phyloP scores from a whole-genome alignment of 2,888 invertebrate genomes.

The Panopea generosa region DNA sequence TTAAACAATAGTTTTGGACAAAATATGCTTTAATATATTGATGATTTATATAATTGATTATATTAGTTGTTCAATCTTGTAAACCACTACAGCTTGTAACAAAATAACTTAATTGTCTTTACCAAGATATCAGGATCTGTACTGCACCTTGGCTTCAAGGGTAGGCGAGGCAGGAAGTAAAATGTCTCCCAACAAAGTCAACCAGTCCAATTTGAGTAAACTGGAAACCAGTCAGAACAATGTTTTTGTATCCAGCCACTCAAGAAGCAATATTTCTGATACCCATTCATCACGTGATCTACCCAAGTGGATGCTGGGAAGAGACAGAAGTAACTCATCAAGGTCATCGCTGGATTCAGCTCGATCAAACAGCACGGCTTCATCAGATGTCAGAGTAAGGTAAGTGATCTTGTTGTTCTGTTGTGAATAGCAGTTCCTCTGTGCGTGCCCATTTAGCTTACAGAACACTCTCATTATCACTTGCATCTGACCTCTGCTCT shows the following conservation, averaged over 20 bases:
- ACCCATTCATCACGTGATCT: conserved; percentile 48
- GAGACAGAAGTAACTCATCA: conserved; percentile 12
- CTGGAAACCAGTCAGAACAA: conserved; percentile 12
- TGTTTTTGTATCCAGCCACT: not conserved
- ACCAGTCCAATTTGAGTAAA: conserved; percentile 15
- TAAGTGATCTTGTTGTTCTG: conserved; percentile 7
- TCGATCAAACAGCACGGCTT: conserved; percentile 25
- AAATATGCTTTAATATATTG: too few species aligned
- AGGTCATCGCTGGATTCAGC: conserved; percentile 23
- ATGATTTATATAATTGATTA: too few species aligned
- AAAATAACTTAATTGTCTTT: not conserved
- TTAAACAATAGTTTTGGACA: too few species aligned
- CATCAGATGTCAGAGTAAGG: conserved; percentile 30
- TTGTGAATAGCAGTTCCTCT: too few species aligned
- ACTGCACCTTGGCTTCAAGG: conserved; percentile 43
- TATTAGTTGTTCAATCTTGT: too few species aligned
- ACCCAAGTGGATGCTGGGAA: conserved; percentile 69
- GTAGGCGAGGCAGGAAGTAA: conserved; percentile 46
- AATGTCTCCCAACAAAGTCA: conserved; percentile 40
- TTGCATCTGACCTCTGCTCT: too few species aligned
- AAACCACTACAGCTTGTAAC: too few species aligned
- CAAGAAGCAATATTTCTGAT: not conserved
- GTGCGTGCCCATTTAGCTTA: too few species aligned
- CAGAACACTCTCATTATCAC: too few species aligned
- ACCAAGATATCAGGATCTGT: conserved; percentile 8